These are phyloP conservation scores for Urosaurus nigricauda DNA, from an alignment of 2,797 vertebrate genomes.

Conservation along the genomic window DNA sequence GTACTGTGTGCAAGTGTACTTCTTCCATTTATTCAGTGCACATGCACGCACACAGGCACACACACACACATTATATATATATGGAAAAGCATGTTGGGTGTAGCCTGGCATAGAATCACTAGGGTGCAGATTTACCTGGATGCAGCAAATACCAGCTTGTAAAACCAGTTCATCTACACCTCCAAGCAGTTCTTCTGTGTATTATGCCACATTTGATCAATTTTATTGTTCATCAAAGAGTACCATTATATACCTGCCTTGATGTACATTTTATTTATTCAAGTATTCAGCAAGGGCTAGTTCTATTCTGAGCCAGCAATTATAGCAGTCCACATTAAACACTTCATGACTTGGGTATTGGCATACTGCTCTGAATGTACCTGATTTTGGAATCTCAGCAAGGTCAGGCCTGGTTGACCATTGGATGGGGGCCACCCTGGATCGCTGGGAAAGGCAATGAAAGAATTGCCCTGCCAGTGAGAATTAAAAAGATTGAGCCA, in stretches of 20 bases:
- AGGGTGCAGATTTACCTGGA: slow-evolving; percentile 8
- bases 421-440: too few species aligned
- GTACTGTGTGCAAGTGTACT: not conserved
- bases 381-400: too few species aligned
- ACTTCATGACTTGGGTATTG: not conserved
- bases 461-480: too few species aligned
- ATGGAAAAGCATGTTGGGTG: slow-evolving; percentile 30
- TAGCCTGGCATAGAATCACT: not conserved
- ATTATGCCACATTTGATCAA: slow-evolving; percentile 48
- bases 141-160: slow-evolving; percentile 50
- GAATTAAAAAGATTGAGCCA: too few species aligned
- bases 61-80: too few species aligned
- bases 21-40: not conserved
- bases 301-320: not conserved
- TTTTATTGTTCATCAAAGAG: slow-evolving; percentile 33
- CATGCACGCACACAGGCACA: too few species aligned
- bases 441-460: too few species aligned
- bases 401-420: too few species aligned
- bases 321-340: not conserved
- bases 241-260: not conserved
- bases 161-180: slow-evolving; percentile 56
- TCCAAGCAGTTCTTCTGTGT: slow-evolving; percentile 56
- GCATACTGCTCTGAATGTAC: too few species aligned
- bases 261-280: not conserved
- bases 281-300: not conserved